These are phyloP conservation scores for Pomacea canaliculata DNA, from an alignment of 2,888 invertebrate genomes.

Conservation along the genomic window DNA sequence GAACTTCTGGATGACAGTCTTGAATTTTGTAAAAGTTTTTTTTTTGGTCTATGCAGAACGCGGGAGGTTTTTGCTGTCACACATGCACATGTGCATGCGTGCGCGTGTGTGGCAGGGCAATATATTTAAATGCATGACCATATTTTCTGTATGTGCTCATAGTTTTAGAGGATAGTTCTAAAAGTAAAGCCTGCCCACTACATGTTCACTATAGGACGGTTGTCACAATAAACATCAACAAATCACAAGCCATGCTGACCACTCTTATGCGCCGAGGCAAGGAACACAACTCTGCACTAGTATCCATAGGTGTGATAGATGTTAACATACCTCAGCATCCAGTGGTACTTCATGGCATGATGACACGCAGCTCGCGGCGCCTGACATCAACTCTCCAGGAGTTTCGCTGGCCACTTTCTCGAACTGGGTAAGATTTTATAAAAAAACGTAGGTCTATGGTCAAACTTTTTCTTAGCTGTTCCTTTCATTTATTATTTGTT, in stretches of 20 bases:
- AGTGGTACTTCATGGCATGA: constrained; percentile 97
- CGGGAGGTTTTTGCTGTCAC: no score
- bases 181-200: no score
- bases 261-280: constrained; percentile 82
- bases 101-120: not conserved
- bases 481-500: no score
- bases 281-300: constrained; percentile 81
- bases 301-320: constrained; percentile 89
- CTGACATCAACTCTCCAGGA: constrained; percentile 91
- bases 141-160: no score
- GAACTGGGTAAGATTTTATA: constrained; percentile 44
- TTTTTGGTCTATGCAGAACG: no score
- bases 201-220: constrained; percentile 78
- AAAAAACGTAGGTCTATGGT: no score
- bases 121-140: not conserved
- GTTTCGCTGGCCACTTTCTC: constrained; percentile 63
- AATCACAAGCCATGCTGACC: constrained; percentile 92
- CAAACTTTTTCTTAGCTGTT: no score
- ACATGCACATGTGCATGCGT: no score
- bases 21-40: no score
- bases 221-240: constrained; percentile 91
- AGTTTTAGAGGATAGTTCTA: no score
- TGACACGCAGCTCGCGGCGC: constrained; percentile 89
- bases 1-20: not conserved
- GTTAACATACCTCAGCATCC: constrained; percentile 99